These are phyloP conservation scores for Eupithecia pulchellata DNA, from an alignment of 2,888 invertebrate species.

Conservation along the genomic window DNA sequence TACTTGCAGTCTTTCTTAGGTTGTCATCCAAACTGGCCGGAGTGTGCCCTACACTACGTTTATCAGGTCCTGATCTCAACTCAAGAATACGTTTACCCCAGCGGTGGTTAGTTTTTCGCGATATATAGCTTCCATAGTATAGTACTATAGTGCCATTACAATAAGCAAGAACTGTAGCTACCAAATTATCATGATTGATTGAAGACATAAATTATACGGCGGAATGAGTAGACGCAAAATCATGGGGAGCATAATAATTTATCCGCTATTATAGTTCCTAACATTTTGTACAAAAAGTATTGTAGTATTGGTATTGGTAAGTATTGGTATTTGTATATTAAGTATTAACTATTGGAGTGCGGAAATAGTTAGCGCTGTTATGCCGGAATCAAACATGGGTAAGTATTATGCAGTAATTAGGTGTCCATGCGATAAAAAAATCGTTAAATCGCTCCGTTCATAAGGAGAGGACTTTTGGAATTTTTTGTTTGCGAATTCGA, in stretches of 20 bases:
- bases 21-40: no score
- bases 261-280: background rate
- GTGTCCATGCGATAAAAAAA: background rate
- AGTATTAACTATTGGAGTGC: background rate
- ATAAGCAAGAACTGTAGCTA: slow-evolving; percentile 22
- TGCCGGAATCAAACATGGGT: background rate
- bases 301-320: no score
- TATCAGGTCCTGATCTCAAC: no score
- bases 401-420: no score
- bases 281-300: background rate
- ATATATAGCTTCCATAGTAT: background rate
- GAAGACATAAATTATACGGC: slow-evolving; percentile 16
- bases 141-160: slow-evolving; percentile 12
- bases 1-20: no score
- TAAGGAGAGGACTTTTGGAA: background rate
- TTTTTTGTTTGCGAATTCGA: no score
- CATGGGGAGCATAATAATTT: background rate
- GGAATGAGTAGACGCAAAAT: background rate
- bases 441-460: no score
- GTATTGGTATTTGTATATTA: no score
- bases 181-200: slow-evolving; percentile 37
- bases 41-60: no score
- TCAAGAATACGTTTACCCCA: no score
- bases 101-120: no score
- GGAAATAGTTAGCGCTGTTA: background rate